Percentiles rank a stretch among this genome's conserved stretches.
These are phyloP conservation scores for Apotomis turbidana DNA, from an alignment of 2,888 invertebrate species.

Conservation along the genomic window DNA sequence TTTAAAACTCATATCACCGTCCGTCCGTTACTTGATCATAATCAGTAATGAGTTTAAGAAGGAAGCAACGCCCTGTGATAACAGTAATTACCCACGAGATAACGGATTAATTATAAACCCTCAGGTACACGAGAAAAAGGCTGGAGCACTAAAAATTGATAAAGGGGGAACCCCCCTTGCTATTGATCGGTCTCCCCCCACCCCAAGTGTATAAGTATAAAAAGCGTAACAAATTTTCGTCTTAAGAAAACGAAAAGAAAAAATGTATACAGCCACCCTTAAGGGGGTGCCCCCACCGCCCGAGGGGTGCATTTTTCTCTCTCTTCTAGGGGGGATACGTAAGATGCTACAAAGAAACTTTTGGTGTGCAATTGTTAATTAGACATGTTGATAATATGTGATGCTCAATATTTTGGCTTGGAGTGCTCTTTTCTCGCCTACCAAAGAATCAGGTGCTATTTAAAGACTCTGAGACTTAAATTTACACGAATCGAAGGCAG, in stretches of 20 bases:
- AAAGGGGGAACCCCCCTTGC: conserved; percentile 68
- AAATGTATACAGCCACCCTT: conserved; percentile 81
- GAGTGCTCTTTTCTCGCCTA: too few relatives aligned
- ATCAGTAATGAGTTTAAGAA: conserved; percentile 1
- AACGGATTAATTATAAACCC: conserved; percentile 58
- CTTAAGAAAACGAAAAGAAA: conserved; percentile 84
- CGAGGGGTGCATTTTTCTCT: conserved; percentile 75
- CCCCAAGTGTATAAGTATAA: conserved; percentile 79
- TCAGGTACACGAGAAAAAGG: conserved; percentile 68
- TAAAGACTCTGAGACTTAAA: too few relatives aligned
- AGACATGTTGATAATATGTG: conserved; percentile 54
- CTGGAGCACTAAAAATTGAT: conserved; percentile 81
- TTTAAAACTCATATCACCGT: too few relatives aligned
- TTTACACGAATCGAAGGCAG: too few relatives aligned
- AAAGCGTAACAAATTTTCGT: conserved; percentile 85
- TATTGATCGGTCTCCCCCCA: conserved; percentile 73
- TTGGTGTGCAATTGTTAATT: conserved; percentile 72
- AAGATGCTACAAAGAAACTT: conserved; percentile 81
- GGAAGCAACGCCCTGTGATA: conserved; percentile 14
- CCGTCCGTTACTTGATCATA: too few relatives aligned
- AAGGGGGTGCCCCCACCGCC: conserved; percentile 53
- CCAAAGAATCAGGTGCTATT: too few relatives aligned
- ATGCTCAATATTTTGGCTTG: background rate
- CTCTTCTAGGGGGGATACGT: conserved; percentile 62
- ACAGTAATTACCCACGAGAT: conserved; percentile 37